Base-by-base conservation (phyloP, 2,888 invertebrate genomes). In the Argyresthia goedartella region DNA sequence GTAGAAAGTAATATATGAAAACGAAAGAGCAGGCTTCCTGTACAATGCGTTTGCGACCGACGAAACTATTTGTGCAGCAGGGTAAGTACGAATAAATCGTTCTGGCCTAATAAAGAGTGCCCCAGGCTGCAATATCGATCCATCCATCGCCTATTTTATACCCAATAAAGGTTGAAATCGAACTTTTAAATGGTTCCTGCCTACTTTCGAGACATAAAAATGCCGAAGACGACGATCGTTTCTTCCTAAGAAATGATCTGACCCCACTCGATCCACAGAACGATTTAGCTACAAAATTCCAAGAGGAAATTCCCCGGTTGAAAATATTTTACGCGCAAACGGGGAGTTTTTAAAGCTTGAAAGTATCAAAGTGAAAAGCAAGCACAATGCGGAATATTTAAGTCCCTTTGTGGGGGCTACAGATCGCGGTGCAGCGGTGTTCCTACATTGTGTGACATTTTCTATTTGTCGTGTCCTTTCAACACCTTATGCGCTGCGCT, bases 321-420 rank as follows among this genome's bases (percentile, higher is more conserved):
- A 46, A 46, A n/a, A n/a, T n/a, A n/a, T n/a, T n/a, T n/a, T n/a
- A n/a, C n/a, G n/a, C 61, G 67, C 66, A 71, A 70, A 67, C 63
- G 61, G 46, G 25, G 25, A 25, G 46, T 53, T 55, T 60, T 57
- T 62, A 60, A 59, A 54, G 58, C 60, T 59, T 65, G 62, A 65
- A 65, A 65, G 61, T 57, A 55, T 57, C 55, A 55, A 56, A 65
- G 59, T 57, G 64, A 62, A 66, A 62, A 55, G 62, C 58, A 60
- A 61, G 64, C 61, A 65, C 59, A 69, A 67, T 66, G 66, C 68
- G 64, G 69, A 69, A 71, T 69, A 70, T 67, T 68, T 67, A 65
- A 64, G 59, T 66, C 62, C 64, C 68, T 66, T 60, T 47, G 47
- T 47, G 1, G 16, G 16, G 11, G 42, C 33, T 16, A 42, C 8